Base-by-base conservation (phyloP, 2,113 vertebrate genomes). In the Sturnus vulgaris region DNA sequence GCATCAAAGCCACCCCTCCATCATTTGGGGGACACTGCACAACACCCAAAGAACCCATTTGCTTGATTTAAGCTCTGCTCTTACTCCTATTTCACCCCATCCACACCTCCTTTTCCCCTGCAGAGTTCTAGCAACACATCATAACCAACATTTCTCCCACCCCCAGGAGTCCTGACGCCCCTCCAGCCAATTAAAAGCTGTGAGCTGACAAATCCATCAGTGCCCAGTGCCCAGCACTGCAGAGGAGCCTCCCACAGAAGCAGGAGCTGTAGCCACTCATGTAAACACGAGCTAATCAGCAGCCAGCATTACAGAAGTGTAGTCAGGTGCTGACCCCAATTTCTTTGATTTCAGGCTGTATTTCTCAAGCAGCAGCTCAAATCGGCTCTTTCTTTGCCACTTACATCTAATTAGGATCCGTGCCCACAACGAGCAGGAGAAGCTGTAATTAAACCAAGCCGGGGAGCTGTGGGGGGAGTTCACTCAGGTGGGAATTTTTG, bases 271-370 rank as follows among this genome's bases (percentile, higher is more conserved):
- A 80, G 53, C 33, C 82, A 56, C 82, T 59, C 82, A 6, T 46
- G 47, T 86, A 93, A 97, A 91, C 82, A 92, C 68, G 30, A 95
- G 85, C 76, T 93, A 81, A 95, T 88, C 82, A 96, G 70, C 77
- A 93, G 55, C 76, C 25, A 57, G 53, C 78, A 40, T 31, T 82
- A 35, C 31, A 53, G 73, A 35, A 68, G n/a, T 8, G 46, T 80
- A 66, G 71, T 88, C 86, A 87, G 94, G 92, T 73, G 68, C 68
- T n/a, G 93, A 95, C 61, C 88, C 86, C 86, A 92, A 63, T 94
- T 96, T 97, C 92, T 96, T 84, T 84, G 61, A 93, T 94, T 95
- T 88, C 65, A 85, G 77, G 70, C 47, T 92, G 72, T 31, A 11
- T 94, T 96, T 95, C 96, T 96, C 39, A 11, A 87, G 85, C 78